These are phyloP conservation scores for Ptychochromis oligacanthus DNA, from an alignment of 2,113 vertebrate genomes.

Conservation along the genomic window DNA sequence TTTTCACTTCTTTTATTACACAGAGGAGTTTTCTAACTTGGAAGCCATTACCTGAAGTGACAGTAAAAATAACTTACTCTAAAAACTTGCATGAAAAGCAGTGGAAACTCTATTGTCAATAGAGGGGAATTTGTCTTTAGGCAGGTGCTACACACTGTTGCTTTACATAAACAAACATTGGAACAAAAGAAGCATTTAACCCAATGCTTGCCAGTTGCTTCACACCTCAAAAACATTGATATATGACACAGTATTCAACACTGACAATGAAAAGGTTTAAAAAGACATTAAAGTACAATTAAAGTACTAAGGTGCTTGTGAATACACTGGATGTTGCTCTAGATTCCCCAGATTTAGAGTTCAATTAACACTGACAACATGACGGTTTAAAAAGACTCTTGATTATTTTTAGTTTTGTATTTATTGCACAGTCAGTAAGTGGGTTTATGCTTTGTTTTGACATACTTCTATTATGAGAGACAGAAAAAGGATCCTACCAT, in stretches of 20 bases:
- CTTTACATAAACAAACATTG: background rate
- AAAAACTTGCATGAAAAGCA: background rate
- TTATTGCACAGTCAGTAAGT: background rate
- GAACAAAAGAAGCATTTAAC: conserved; percentile 8
- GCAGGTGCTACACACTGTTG: background rate
- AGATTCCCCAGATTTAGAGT: background rate
- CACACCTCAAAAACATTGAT: background rate
- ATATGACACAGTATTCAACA: background rate
- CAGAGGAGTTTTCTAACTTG: background rate
- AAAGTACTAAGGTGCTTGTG: background rate
- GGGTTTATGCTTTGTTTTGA: background rate
- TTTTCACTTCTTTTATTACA: background rate
- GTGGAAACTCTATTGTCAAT: background rate
- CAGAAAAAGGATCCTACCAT: background rate
- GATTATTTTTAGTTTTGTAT: background rate
- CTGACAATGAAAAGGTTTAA: background rate
- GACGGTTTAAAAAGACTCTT: background rate
- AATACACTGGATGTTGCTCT: background rate
- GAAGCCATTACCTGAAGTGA: background rate
- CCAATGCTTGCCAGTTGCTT: background rate
- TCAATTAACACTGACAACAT: background rate
- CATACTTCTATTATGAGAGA: background rate
- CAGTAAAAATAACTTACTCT: background rate
- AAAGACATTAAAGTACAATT: background rate
- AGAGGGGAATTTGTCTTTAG: background rate